phyloP scores from a whole-genome alignment of 2,888 invertebrate genomes.

The Neoaliturus tenellus region DNA sequence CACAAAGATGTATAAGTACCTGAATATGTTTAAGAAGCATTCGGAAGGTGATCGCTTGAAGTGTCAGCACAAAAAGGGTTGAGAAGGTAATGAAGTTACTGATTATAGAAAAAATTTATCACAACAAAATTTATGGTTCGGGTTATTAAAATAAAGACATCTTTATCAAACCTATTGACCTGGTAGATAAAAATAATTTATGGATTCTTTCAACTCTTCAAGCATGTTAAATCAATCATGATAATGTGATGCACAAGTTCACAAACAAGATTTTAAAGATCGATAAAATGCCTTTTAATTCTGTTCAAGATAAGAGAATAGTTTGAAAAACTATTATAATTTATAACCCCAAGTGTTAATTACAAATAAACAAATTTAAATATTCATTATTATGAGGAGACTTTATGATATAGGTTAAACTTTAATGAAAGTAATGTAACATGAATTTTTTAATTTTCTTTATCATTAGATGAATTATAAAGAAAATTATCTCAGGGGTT shows the following conservation, averaged over 20 bases:
- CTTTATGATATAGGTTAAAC: no score
- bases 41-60: not conserved
- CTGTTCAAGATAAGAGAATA: no score
- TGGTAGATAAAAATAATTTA: not conserved
- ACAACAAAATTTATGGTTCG: not conserved
- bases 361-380: no score
- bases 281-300: not conserved
- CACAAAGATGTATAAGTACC: no score
- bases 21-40: slow-evolving; percentile 2
- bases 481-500: no score
- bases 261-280: not conserved
- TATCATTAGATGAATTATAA: no score
- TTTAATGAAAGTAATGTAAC: no score
- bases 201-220: slow-evolving; percentile 1
- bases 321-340: no score
- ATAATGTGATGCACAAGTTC: not conserved
- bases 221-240: not conserved
- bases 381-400: no score
- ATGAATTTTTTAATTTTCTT: no score
- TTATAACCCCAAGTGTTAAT: no score
- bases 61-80: slow-evolving; percentile 24
- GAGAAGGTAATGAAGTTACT: not conserved
- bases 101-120: not conserved
- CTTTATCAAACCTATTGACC: slow-evolving; percentile 3
- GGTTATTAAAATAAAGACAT: not conserved